phyloP scores from a whole-genome alignment of 2,888 invertebrate genomes.

The Teleogryllus oceanicus region DNA sequence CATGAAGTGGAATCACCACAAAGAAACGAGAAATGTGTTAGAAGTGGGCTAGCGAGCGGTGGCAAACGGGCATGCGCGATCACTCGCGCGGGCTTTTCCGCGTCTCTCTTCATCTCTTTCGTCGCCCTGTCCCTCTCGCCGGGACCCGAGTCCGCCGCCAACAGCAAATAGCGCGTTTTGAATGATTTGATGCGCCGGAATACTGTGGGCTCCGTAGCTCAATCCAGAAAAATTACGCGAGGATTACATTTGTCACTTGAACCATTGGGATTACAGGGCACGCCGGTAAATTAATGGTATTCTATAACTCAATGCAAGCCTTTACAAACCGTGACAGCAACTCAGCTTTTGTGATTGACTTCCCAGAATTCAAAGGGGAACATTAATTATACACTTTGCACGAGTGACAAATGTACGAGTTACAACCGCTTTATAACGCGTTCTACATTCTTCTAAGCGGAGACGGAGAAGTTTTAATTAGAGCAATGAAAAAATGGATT shows the following conservation, averaged over 20 bases:
- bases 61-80: neutral
- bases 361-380: neutral
- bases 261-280: neutral
- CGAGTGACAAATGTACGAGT: neutral
- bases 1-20: neutral
- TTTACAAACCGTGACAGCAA: neutral
- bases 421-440: neutral
- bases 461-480: neutral
- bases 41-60: neutral
- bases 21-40: neutral
- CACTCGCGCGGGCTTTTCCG: neutral
- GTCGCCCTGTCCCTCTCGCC: neutral
- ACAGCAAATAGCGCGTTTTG: neutral
- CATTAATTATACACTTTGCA: neutral
- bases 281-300: neutral
- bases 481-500: neutral
- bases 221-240: slow-evolving; percentile 9
- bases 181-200: neutral
- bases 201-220: neutral
- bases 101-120: neutral
- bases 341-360: neutral
- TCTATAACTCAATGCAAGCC: slow-evolving; percentile 2
- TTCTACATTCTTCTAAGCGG: neutral
- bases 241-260: slow-evolving; percentile 18
- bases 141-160: neutral